Evolutionary conservation across 2,888 invertebrate species (phyloP).

Genomic region (Phengaris alcon): DNA sequence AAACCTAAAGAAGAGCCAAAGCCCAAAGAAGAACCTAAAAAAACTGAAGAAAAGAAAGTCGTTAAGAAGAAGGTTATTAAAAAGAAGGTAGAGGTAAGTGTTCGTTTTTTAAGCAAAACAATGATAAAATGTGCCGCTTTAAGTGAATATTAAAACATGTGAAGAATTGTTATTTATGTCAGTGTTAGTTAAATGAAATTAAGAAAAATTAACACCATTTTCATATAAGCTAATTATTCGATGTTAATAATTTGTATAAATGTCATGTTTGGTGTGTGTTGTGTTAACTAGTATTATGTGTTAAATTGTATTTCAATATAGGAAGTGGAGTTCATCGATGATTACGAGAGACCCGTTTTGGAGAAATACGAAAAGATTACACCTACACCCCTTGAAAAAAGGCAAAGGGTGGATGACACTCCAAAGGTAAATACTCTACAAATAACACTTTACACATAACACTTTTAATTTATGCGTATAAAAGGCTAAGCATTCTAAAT

Average conservation of each 20-base stretch:
- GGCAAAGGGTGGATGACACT: conserved; percentile 69
- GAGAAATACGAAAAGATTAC: conserved; percentile 84
- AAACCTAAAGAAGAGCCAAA: conserved; percentile 73
- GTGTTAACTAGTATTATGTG: conserved; percentile 59
- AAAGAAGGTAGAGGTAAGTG: conserved; percentile 75
- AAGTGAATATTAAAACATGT: conserved; percentile 24
- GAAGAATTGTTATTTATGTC: background rate
- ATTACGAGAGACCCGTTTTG: conserved; percentile 87
- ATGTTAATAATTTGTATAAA: conserved; percentile 7
- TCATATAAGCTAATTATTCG: background rate
- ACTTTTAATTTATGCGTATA: background rate
- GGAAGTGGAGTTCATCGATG: conserved; percentile 80
- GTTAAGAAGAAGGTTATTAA: conserved; percentile 74
- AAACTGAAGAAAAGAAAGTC: conserved; percentile 60
- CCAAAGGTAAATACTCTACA: conserved; percentile 66
- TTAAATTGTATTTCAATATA: conserved; percentile 66
- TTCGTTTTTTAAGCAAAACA: conserved; percentile 30
- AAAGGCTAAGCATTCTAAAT: conserved; percentile 26
- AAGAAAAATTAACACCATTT: background rate
- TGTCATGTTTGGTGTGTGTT: conserved; percentile 46
- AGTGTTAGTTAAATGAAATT: background rate
- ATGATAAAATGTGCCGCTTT: conserved; percentile 49
- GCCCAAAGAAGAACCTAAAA: conserved; percentile 66
- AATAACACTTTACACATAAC: conserved; percentile 42
- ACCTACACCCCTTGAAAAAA: conserved; percentile 76